Base-by-base conservation (phyloP, 2,797 vertebrate genomes). In the Clarias fuscus region DNA sequence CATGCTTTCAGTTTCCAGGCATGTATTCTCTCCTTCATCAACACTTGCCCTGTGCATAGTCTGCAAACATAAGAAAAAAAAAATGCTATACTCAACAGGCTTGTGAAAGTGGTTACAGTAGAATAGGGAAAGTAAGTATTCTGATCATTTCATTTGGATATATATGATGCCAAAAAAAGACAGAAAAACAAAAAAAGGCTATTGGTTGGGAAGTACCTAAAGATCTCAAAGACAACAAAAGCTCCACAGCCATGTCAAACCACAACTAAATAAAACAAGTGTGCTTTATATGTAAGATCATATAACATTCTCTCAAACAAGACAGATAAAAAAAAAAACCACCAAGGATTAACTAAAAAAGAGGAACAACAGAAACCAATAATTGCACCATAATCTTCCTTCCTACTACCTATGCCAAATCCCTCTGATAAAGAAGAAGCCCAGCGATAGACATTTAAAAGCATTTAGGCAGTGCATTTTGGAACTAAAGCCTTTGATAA, bases 21-120 rank as follows among this genome's bases (percentile, higher is more conserved):
- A 37, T 5, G 78, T 3, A 14, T 14, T 24, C 17, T 87, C 61
- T 7, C 13, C 8, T 0, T 13, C 22, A 1, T 65, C 6, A 37
- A 82, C 68, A 58, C 3, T 6, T 0, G 87, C 20, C 53, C 93
- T 90, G 89, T 94, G 94, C 71, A 96, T 79, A 0, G 89, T 95
- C 96, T 96, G 56, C 8, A 72, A 59, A 84, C 20, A 75, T 24
- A 22, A n/a, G 14, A 2, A 22, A 43, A 0, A 0, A 1, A 56
- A 77, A 56, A 77, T 6, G 5, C 48, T 20, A 24, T 33, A 8
- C 33, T n/a, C 14, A 22, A 5, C 18, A 37, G 8, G n/a, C 6
- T 0, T 77, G n/a, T 58, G 30, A 30, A 58, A 30, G 1, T 58
- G n/a, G n/a, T 20, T 58, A 22, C 53, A 59, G 5, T 18, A 56